These are phyloP conservation scores for Oncorhynchus keta DNA, from an alignment of 2,113 vertebrate genomes.

Conservation along the genomic window DNA sequence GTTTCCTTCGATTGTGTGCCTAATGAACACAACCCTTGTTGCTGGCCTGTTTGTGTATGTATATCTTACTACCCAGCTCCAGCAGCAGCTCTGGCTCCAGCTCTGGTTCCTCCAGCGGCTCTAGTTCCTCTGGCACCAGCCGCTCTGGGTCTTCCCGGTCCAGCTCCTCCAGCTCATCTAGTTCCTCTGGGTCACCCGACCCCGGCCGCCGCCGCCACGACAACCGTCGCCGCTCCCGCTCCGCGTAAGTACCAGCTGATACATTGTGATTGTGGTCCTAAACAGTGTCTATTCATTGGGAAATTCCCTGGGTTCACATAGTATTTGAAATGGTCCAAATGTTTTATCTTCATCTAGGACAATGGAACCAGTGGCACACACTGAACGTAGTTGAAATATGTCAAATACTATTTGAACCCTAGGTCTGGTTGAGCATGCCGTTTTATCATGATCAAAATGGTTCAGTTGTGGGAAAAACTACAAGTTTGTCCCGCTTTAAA, in stretches of 20 bases:
- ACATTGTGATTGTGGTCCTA: not conserved
- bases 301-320: too few species aligned
- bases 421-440: too few species aligned
- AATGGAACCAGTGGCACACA: too few species aligned
- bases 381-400: too few species aligned
- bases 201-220: constrained; percentile 89
- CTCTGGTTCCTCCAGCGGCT: constrained; percentile 94
- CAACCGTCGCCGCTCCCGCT: constrained; percentile 90
- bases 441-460: too few species aligned
- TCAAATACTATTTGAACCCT: not conserved
- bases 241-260: constrained; percentile 76
- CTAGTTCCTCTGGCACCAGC: constrained; percentile 93
- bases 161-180: constrained; percentile 92
- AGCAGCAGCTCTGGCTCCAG: constrained; percentile 95
- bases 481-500: not conserved
- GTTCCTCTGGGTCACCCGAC: constrained; percentile 91
- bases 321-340: too few species aligned
- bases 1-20: too few species aligned
- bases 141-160: constrained; percentile 92
- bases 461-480: not conserved
- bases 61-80: constrained; percentile 76
- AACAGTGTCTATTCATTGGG: too few species aligned
- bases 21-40: not conserved
- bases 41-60: not conserved
- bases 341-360: too few species aligned